A percentile compares a stretch with the other conserved stretches of the same genome.
phyloP scores from a whole-genome alignment of 2,888 invertebrate genomes.

The Calameuta filiformis region DNA sequence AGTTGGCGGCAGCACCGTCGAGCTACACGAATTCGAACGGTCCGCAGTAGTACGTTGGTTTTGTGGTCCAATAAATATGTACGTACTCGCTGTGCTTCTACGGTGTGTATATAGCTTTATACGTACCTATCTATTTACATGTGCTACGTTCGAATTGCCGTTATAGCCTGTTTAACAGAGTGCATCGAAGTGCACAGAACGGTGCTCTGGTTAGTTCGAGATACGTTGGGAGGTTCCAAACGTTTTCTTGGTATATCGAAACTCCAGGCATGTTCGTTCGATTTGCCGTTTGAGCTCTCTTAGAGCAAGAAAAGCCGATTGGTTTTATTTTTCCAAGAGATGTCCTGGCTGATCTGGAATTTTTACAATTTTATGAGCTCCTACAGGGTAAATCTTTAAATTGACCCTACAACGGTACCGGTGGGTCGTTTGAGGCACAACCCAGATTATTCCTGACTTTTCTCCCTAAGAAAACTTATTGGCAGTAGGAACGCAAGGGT shows the following conservation, averaged over 20 bases:
- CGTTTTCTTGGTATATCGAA: not conserved
- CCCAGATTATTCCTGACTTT: too few relatives aligned
- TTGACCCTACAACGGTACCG: too few relatives aligned
- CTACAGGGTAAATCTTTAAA: too few relatives aligned
- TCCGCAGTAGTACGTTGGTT: not conserved
- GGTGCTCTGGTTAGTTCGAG: not conserved
- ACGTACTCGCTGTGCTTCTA: not conserved
- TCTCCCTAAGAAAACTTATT: too few relatives aligned
- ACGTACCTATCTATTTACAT: not conserved
- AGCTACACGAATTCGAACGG: not conserved
- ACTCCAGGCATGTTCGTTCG: not conserved
- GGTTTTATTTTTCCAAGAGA: not conserved
- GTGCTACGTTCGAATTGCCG: not conserved
- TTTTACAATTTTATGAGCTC: not conserved
- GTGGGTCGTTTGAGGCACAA: too few relatives aligned
- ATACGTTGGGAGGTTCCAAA: not conserved
- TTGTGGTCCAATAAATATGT: not conserved
- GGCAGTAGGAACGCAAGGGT: too few relatives aligned
- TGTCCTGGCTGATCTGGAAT: not conserved
- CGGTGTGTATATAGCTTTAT: not conserved
- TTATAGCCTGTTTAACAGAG: not conserved
- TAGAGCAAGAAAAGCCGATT: not conserved
- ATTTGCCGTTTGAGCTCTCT: not conserved
- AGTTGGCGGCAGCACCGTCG: not conserved
- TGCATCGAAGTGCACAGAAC: not conserved